Conservation (phyloP, 2,797 vertebrate species). For the Bufotes viridis region DNA sequence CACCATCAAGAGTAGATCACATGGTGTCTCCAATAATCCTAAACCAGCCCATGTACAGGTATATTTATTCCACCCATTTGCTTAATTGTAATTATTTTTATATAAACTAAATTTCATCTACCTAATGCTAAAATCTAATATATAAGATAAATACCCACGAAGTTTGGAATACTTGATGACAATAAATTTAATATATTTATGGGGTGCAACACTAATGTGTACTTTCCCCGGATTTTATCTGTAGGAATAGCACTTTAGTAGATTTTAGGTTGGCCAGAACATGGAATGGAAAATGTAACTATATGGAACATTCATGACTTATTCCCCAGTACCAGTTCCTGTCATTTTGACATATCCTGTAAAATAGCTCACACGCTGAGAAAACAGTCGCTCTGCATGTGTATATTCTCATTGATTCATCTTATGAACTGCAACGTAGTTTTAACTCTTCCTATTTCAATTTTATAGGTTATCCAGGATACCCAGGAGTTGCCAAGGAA, state of each 20-base stretch:
- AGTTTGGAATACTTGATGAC: not conserved
- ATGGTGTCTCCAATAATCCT: not conserved
- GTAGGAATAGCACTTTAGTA: slow-evolving; percentile 22
- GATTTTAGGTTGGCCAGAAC: slow-evolving; percentile 9
- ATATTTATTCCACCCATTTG: not conserved
- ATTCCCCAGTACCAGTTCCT: slow-evolving; percentile 30
- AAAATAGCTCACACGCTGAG: slow-evolving; percentile 16
- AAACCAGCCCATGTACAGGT: not conserved
- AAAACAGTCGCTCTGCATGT: slow-evolving; percentile 26
- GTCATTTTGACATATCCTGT: slow-evolving; percentile 55
- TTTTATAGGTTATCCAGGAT: slow-evolving; percentile 73
- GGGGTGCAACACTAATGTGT: not conserved
- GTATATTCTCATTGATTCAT: slow-evolving; percentile 9
- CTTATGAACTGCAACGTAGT: not conserved
- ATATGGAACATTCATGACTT: slow-evolving; percentile 34
- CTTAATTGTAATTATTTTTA: not conserved
- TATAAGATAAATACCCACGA: not conserved
- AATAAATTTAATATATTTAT: not conserved
- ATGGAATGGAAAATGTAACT: slow-evolving; percentile 45
- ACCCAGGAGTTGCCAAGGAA: slow-evolving; percentile 71
- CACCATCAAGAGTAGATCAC: not conserved
- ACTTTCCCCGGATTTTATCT: slow-evolving; percentile 19
- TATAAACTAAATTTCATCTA: not conserved
- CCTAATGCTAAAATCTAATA: not conserved
- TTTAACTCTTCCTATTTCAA: slow-evolving; percentile 25